Evolutionary conservation across 1,140 invertebrate species (phyloP), one percentile per base, ranked within the genome.

Genomic region (Cheumatopsyche charites): DNA sequence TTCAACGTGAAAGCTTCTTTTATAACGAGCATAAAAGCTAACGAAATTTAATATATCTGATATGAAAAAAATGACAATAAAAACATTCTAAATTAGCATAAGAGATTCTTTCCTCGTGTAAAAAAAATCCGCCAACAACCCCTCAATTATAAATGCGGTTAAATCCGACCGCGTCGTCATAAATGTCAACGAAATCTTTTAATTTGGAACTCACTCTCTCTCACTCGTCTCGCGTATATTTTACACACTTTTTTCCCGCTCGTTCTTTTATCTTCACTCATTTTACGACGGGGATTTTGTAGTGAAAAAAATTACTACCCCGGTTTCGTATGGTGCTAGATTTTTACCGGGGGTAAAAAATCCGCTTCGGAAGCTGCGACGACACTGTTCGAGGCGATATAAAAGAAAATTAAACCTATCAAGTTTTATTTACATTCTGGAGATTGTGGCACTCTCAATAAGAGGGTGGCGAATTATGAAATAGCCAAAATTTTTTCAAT

Each of bases 401-500:
- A 75, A 75, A 75, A 75, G 70, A 75, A 75, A 75, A 75, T 75
- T 75, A 75, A 75, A 75, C 65, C 67, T 72, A 75, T 75, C 70
- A 65, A 67, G 43, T 26, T 62, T 69, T 72, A 72, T 75, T 75
- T 71, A 72, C 65, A 58, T 58, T 58, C 21, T 5, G n/a, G 21
- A 17, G 47, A 5, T 17, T 52, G 47, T 17, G 47, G 19, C 7
- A 1, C 19, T 17, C 19, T 52, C 47, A 52, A 52, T 7, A 17
- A 11, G 15, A 7, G 15, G 9, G 29, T 36, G 9, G 29, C 3
- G 29, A 36, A 36, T n/a, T n/a, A n/a, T n/a, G n/a, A n/a, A n/a
- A n/a, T 36, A 36, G 29, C 29, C 3, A 36, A 36, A 36, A 36
- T 36, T 36, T 36, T 9, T 36, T 36, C 29, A 36, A 36, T n/a